phyloP scores from a whole-genome alignment of 2,797 vertebrate species.

The Merluccius polli region DNA sequence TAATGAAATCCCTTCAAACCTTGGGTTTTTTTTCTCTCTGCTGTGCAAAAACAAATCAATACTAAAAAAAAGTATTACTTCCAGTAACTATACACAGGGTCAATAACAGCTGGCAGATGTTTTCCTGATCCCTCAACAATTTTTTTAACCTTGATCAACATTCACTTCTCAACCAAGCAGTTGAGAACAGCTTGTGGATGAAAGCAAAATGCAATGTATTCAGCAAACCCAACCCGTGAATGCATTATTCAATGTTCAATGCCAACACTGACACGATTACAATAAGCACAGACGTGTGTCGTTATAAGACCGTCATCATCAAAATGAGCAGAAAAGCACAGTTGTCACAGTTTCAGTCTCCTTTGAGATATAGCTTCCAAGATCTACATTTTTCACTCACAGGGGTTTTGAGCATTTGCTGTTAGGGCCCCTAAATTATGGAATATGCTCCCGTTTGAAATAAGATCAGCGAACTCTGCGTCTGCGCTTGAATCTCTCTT shows the following conservation, averaged over 20 bases:
- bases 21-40: background rate
- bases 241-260: background rate
- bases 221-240: background rate
- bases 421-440: background rate
- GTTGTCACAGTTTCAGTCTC: background rate
- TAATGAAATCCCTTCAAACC: constrained; percentile 2
- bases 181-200: background rate
- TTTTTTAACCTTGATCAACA: background rate
- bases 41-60: background rate
- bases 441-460: background rate
- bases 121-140: background rate
- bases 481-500: background rate
- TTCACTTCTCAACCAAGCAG: background rate
- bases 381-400: background rate
- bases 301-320: background rate
- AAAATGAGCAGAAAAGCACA: background rate
- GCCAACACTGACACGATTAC: background rate
- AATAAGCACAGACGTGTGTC: background rate
- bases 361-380: background rate
- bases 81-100: background rate
- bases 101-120: background rate
- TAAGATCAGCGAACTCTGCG: background rate
- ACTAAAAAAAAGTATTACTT: background rate
- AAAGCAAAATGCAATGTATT: background rate
- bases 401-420: too few species aligned